Conservation (phyloP, 37 sponge, comb jelly and placozoan species). For the Halichondria panicea region DNA sequence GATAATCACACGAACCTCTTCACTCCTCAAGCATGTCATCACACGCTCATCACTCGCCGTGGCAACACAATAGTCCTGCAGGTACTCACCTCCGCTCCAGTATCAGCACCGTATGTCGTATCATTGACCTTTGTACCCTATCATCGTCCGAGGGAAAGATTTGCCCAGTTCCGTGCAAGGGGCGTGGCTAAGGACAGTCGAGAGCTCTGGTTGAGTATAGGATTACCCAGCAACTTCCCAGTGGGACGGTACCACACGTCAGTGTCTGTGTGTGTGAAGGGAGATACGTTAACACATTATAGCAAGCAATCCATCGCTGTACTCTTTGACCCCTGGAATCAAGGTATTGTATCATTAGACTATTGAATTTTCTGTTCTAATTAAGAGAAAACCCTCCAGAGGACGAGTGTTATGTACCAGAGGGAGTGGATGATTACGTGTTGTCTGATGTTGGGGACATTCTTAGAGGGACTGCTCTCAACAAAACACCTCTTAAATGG, state of each 20-base stretch:
- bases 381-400: slow-evolving; percentile 18
- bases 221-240: slow-evolving; percentile 71
- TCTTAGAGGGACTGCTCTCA: slow-evolving; percentile 58
- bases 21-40: background rate
- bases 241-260: slow-evolving; percentile 70
- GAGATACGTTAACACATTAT: slow-evolving; percentile 39
- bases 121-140: slow-evolving; percentile 66
- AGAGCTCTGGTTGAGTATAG: slow-evolving; percentile 69
- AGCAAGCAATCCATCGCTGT: slow-evolving; percentile 48
- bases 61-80: slow-evolving; percentile 63
- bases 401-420: slow-evolving; percentile 63
- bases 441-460: slow-evolving; percentile 60
- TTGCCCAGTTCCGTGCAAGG: slow-evolving; percentile 64
- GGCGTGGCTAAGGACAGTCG: slow-evolving; percentile 37
- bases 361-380: background rate
- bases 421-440: slow-evolving; percentile 39
- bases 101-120: slow-evolving; percentile 46
- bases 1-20: slow-evolving; percentile 46
- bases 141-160: slow-evolving; percentile 58
- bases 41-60: slow-evolving; percentile 27
- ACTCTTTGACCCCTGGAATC: slow-evolving; percentile 76
- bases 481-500: slow-evolving; percentile 47
- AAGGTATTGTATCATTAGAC: slow-evolving; percentile 29
- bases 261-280: slow-evolving; percentile 35
- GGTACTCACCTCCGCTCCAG: slow-evolving; percentile 18